Base-by-base conservation (phyloP, 2,888 invertebrate species). In the Notodonta dromedarius region DNA sequence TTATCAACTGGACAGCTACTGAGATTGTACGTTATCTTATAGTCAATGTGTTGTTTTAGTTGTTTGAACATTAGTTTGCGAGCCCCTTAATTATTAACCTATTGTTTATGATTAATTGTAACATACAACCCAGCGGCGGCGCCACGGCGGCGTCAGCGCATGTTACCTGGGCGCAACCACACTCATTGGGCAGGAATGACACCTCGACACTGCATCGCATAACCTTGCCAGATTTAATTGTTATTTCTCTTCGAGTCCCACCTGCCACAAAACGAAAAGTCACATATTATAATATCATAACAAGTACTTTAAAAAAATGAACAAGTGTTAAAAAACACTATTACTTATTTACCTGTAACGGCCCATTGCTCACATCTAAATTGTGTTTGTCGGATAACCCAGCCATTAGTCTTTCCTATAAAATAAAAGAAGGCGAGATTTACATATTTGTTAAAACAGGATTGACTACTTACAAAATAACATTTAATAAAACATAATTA, bases 211-310 rank as follows among this genome's bases (percentile, higher is more conserved):
- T 80, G 78, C 79, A 81, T 78, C 77, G 72, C 79, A 68, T 78
- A 75, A 73, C 70, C 76, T 77, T 80, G 73, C 67, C 71, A 76
- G 78, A 67, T 79, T 71, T 82, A 80, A 80, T 78, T 90, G 93
- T 94, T 94, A 94, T 93, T 94, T 94, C 82, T 94, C 93, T 87
- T 91, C 91, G 78, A 94, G 87, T 75, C 88, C 94, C 84, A 94
- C 89, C 94, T 95, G 92, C 42, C 11, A 53, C 59, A 60, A 63
- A 59, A 55, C 46, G n/a, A 5, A 46, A 46, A 13, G n/a, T n/a
- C 13, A 12, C 12, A 46, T 5, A n/a, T 5, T 4, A 46, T 51
- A 51, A 56, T 48, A 24, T 24, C 24, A 24, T 24, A 24, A 24
- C 24, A 24, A 24, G 39, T 57, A 61, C 55, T 58, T 55, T 12